Evolutionary conservation across 2,113 vertebrate species (phyloP).

Genomic region (Plestiodon gilberti): DNA sequence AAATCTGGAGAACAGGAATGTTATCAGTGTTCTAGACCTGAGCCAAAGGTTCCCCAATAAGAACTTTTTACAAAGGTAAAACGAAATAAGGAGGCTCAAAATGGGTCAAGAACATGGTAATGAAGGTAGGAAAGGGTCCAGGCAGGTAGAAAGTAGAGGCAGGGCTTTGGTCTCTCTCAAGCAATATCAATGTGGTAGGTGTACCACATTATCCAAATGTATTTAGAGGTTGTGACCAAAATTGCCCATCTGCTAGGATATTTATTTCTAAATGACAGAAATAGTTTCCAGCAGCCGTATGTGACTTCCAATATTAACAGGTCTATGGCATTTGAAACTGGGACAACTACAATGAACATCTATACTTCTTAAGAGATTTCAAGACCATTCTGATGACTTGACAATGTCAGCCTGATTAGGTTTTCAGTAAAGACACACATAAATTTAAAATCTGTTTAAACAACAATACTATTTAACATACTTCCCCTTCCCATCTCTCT

Average conservation of each 20-base stretch:
- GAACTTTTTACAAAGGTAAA: not conserved
- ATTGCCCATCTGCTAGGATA: not conserved
- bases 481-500: no score
- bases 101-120: not conserved
- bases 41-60: no score
- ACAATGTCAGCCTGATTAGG: not conserved
- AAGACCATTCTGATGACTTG: constrained; percentile 16
- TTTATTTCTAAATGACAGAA: constrained; percentile 19
- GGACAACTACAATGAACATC: not conserved
- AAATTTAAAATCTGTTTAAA: constrained; percentile 34
- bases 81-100: not conserved
- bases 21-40: not conserved
- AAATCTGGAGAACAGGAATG: not conserved
- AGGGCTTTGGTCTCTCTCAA: not conserved
- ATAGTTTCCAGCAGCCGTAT: constrained; percentile 19
- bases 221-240: not conserved
- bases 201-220: not conserved
- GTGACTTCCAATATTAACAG: constrained; percentile 11
- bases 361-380: constrained; percentile 28
- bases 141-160: not conserved
- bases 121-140: not conserved
- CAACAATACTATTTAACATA: not conserved
- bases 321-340: constrained; percentile 13
- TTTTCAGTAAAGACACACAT: constrained; percentile 33
- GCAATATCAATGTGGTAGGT: not conserved